Evolutionary conservation across 2,113 vertebrate species (phyloP), one percentile per base, ranked within the genome.

Genomic region (Lophura nycthemera): DNA sequence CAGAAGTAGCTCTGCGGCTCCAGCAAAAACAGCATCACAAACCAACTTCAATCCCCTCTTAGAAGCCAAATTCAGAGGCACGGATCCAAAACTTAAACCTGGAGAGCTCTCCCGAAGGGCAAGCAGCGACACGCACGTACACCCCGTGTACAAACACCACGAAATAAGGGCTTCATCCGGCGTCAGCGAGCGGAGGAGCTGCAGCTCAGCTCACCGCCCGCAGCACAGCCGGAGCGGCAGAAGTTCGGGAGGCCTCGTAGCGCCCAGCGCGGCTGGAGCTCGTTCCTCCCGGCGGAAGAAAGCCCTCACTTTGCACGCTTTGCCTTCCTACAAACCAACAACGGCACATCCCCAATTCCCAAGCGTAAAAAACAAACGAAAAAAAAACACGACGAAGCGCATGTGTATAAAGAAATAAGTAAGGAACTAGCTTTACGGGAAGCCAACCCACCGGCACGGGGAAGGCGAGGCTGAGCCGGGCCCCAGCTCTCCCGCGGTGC

Each of bases 271-370:
- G 9, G 40, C 0, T 12, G n/a, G 8, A 4, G 56, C 61, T 32
- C 57, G 13, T 18, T 30, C 36, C 29, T 16, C 32, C 67, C 2
- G 1, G 3, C 0, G 32, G 3, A 1, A 22, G 27, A 14, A 25
- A 52, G 36, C 48, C 56, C 38, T 17, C 5, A 6, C 2, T 32
- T 0, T 11, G 43, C 54, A 2, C 3, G 34, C 43, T 79, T 63
- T 63, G 36, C 21, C 73, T 71, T 30, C 13, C 48, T 18, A 24
- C 3, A 10, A 63, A 85, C 3, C 1, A 1, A 32, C 75, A 34
- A 8, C 1, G 20, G 6, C 32, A 19, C 85, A 38, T 2, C 30
- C 17, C 14, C 75, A 2, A 2, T 0, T 50, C 52, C 10, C 3
- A 40, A 42, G 38, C 0, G 27, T 2, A 15, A 54, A 11, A 43